Evolutionary conservation across 2,888 invertebrate genomes (phyloP).

Genomic region (Cynaeus angustus): DNA sequence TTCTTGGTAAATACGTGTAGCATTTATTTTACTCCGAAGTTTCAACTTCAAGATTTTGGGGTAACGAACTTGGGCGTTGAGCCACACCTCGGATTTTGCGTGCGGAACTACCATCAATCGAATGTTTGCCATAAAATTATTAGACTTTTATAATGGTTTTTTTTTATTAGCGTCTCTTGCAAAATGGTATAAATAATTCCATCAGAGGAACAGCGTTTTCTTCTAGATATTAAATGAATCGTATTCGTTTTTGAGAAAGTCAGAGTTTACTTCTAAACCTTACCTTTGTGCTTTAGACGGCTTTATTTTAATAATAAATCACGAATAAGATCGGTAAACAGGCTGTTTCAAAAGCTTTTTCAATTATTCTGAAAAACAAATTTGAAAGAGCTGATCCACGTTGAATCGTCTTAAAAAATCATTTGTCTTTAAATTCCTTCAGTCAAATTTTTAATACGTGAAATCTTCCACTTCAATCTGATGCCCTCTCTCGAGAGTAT

Average conservation of each 20-base stretch:
- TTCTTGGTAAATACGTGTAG: neutral
- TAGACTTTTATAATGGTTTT: constrained; percentile 10
- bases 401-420: too few species aligned
- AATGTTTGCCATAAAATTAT: constrained; percentile 3
- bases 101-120: constrained; percentile 11
- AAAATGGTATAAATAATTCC: neutral
- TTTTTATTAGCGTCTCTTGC: constrained; percentile 7
- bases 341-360: too few species aligned
- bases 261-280: too few species aligned
- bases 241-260: too few species aligned
- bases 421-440: neutral
- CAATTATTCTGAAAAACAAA: too few species aligned
- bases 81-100: constrained; percentile 9
- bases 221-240: neutral
- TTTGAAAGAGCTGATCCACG: too few species aligned
- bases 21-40: neutral
- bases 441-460: neutral
- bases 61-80: neutral
- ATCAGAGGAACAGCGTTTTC: neutral
- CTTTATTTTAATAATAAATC: too few species aligned
- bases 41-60: neutral
- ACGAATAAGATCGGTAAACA: too few species aligned
- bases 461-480: too few species aligned
- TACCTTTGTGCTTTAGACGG: too few species aligned
- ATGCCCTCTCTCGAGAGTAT: too few species aligned